Evolutionary conservation across 2,113 vertebrate genomes (phyloP).

Genomic region (Trogon surrucura): DNA sequence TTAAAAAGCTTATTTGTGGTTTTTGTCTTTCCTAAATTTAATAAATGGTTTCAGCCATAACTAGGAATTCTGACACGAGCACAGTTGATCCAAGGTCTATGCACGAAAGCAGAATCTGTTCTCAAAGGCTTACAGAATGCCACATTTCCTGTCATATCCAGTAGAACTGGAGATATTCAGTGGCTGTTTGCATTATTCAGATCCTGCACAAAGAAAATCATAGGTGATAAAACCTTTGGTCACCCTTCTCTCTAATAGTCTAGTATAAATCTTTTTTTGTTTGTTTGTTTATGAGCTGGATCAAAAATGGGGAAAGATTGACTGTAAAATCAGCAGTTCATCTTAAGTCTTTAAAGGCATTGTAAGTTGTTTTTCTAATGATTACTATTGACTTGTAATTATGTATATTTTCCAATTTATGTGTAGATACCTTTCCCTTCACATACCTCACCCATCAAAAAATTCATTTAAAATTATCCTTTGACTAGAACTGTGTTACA

Average conservation of each 20-base stretch:
- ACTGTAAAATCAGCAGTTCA: background rate
- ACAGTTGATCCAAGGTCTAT: background rate
- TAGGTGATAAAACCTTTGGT: background rate
- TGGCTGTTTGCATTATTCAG: background rate
- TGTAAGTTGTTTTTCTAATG: background rate
- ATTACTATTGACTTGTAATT: background rate
- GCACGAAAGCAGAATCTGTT: background rate
- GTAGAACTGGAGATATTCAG: background rate
- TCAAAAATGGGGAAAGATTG: background rate
- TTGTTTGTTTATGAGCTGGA: background rate
- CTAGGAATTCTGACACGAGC: background rate
- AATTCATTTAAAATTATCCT: background rate
- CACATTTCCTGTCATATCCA: background rate
- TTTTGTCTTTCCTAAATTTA: background rate
- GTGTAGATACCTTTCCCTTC: background rate
- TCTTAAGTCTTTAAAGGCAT: background rate
- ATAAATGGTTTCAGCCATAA: background rate
- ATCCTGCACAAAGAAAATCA: background rate
- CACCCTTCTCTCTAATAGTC: background rate
- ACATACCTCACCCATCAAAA: background rate
- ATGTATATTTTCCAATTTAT: background rate
- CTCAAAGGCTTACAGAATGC: background rate
- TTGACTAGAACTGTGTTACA: background rate
- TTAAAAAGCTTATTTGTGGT: background rate
- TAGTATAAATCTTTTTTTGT: background rate